These are phyloP conservation scores for Eueremaeus valkanovi DNA, from an alignment of 2,888 invertebrate genomes.

Conservation along the genomic window DNA sequence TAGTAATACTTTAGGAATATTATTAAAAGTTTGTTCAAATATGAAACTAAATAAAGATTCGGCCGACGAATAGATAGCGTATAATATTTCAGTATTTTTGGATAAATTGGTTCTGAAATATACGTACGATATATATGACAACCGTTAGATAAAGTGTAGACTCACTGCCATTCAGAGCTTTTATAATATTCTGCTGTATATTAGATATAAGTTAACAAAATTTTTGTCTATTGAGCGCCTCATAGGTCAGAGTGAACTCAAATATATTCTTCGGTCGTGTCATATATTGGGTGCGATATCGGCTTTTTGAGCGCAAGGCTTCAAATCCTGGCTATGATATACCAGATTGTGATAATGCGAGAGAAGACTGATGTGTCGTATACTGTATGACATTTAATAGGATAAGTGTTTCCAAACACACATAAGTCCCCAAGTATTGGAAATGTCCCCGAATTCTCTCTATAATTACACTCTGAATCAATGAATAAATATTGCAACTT, in stretches of 20 bases:
- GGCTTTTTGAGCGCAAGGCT: slow-evolving; percentile 17
- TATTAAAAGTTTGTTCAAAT: slow-evolving; percentile 36
- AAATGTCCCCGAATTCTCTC: too few species aligned
- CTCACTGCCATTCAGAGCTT: background rate
- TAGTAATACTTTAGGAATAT: background rate
- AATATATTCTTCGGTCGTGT: slow-evolving; percentile 14
- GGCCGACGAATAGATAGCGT: background rate
- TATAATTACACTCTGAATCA: too few species aligned
- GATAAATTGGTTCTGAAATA: background rate
- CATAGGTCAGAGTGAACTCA: background rate
- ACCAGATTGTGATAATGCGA: slow-evolving; percentile 16
- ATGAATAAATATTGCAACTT: too few species aligned
- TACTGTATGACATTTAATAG: slow-evolving; percentile 8
- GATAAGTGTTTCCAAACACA: too few species aligned
- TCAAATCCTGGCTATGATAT: slow-evolving; percentile 1
- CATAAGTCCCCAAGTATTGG: too few species aligned
- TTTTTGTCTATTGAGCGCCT: slow-evolving; percentile 5
- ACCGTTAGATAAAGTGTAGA: too few species aligned
- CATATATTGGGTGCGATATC: slow-evolving; percentile 20
- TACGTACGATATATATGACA: too few species aligned
- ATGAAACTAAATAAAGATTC: slow-evolving; percentile 24
- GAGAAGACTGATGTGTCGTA: slow-evolving; percentile 12
- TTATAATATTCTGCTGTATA: background rate
- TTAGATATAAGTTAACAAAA: slow-evolving; percentile 27
- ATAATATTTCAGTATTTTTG: slow-evolving; percentile 5